A percentile compares a stretch with the other conserved stretches of the same genome.
Evolutionary conservation across 2,797 vertebrate species (phyloP).

Genomic region (Salmo trutta): DNA sequence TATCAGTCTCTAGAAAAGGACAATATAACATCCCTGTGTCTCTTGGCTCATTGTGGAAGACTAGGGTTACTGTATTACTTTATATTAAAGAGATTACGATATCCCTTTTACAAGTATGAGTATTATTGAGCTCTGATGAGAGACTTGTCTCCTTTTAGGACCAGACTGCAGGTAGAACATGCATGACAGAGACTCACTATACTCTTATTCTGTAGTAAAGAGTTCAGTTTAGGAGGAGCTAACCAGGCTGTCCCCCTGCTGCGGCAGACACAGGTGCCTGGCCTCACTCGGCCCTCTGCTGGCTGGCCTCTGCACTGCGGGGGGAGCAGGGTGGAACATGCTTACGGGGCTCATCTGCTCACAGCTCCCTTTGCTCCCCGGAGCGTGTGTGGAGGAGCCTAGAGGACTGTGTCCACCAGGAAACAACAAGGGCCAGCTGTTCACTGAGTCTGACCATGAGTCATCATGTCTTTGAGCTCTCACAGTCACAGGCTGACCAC

Average conservation of each 20-base stretch:
- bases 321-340: conserved; percentile 36
- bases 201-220: no score
- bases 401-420: not conserved
- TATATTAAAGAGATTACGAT: not conserved
- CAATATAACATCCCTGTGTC: not conserved
- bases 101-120: not conserved
- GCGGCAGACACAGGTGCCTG: conserved; percentile 23
- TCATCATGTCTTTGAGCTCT: conserved; percentile 12
- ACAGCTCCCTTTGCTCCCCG: not conserved
- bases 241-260: conserved; percentile 31
- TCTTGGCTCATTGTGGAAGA: not conserved
- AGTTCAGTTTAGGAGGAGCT: conserved; percentile 19
- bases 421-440: not conserved
- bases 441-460: not conserved
- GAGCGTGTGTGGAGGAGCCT: not conserved
- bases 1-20: not conserved
- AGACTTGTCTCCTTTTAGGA: not conserved
- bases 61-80: not conserved
- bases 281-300: conserved; percentile 32
- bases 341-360: not conserved
- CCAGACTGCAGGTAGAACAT: not conserved
- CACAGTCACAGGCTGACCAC: not conserved
- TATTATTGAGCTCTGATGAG: not conserved
- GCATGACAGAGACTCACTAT: not conserved
- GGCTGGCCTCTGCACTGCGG: conserved; percentile 34